These are phyloP conservation scores for Chaetogeoica ovagalla DNA, from an alignment of 2,888 invertebrate species.

Conservation along the genomic window DNA sequence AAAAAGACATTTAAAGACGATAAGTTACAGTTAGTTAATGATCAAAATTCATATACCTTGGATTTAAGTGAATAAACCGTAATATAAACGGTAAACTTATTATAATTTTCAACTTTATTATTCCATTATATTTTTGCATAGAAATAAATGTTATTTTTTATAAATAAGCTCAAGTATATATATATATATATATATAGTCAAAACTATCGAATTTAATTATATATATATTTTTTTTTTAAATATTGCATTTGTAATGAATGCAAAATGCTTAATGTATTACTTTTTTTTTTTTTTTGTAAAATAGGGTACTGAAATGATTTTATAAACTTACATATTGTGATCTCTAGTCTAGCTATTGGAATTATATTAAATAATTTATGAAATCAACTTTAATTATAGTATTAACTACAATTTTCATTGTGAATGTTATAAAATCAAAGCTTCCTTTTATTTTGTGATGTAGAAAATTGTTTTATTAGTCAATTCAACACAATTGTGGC, in stretches of 20 bases:
- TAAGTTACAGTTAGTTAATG: constrained; percentile 46
- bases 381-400: background rate
- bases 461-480: constrained; percentile 11
- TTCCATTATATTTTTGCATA: constrained; percentile 31
- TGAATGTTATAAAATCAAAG: background rate
- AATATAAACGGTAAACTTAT: background rate
- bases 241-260: constrained; percentile 11
- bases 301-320: constrained; percentile 41
- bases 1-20: constrained; percentile 57
- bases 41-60: constrained; percentile 26
- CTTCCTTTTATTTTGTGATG: constrained; percentile 16
- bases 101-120: constrained; percentile 21
- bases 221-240: constrained; percentile 11
- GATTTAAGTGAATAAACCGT: constrained; percentile 33
- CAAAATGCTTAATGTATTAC: constrained; percentile 37
- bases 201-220: constrained; percentile 43
- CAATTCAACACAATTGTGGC: background rate
- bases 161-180: constrained; percentile 44
- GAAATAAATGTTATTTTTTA: constrained; percentile 12
- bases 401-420: constrained; percentile 4
- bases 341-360: constrained; percentile 36
- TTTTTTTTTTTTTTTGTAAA: constrained; percentile 1
- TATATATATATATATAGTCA: constrained; percentile 30
- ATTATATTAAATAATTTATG: background rate
- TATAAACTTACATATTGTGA: constrained; percentile 45